phyloP scores from a whole-genome alignment of 2,888 invertebrate species.

The Chrysina gloriosa region DNA sequence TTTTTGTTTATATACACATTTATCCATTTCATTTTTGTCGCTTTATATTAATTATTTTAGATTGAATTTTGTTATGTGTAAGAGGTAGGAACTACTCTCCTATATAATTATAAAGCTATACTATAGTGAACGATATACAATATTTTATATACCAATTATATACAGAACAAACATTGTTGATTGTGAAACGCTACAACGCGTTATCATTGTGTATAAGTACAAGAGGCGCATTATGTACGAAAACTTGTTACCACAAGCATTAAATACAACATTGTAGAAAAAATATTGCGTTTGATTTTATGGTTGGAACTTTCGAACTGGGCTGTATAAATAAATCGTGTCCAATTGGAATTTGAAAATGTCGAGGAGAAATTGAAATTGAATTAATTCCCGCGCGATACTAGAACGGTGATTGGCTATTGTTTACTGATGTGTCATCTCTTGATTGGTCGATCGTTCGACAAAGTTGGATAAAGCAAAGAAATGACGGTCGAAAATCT shows the following conservation, averaged over 20 bases:
- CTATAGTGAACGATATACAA: conserved; percentile 11
- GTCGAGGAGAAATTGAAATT: too few species aligned
- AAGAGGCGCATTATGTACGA: conserved; percentile 7
- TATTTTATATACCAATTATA: conserved; percentile 33
- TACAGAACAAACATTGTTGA: conserved; percentile 35
- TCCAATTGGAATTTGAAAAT: not conserved
- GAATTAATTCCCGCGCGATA: too few species aligned
- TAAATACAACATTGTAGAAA: conserved; percentile 15
- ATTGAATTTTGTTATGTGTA: not conserved
- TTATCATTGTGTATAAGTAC: conserved; percentile 25
- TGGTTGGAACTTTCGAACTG: not conserved
- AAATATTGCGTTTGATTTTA: not conserved
- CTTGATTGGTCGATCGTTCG: too few species aligned
- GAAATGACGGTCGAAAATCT: too few species aligned
- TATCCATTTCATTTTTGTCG: not conserved
- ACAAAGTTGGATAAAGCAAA: too few species aligned
- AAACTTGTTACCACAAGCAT: conserved; percentile 29
- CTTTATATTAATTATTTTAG: not conserved
- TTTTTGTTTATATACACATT: too few species aligned
- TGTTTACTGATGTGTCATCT: too few species aligned
- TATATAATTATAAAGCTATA: conserved; percentile 10
- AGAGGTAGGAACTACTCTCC: too few species aligned
- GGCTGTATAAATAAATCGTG: not conserved
- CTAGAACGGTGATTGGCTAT: too few species aligned
- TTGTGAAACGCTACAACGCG: conserved; percentile 25